A percentile compares a stretch with the other conserved stretches of the same genome.
phyloP scores from a whole-genome alignment of 2,797 vertebrate genomes.

The Gymnodraco acuticeps region DNA sequence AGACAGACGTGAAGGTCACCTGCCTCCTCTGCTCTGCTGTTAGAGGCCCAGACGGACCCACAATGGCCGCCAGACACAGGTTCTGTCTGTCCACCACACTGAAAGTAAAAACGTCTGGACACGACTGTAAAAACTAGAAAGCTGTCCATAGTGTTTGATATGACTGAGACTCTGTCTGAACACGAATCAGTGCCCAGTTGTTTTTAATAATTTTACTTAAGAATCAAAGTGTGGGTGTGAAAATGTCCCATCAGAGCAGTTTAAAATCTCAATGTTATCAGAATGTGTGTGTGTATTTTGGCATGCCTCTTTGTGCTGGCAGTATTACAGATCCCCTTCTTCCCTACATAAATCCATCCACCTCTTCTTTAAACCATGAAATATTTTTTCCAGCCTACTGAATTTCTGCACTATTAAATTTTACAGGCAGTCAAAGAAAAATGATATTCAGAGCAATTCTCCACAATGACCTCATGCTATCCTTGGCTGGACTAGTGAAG shows the following conservation, averaged over 20 bases:
- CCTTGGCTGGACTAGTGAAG: constrained; percentile 17
- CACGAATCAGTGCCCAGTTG: constrained; percentile 20
- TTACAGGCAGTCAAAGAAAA: constrained; percentile 3
- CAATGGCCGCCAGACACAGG: constrained; percentile 44
- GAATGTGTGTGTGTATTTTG: constrained; percentile 54
- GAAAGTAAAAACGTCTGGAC: constrained; percentile 36
- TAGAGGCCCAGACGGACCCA: constrained; percentile 56
- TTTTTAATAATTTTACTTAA: constrained; percentile 15
- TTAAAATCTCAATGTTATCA: constrained; percentile 56
- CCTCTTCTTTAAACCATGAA: constrained; percentile 66
- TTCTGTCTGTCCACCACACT: constrained; percentile 44
- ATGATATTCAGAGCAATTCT: constrained; percentile 30
- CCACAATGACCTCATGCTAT: constrained; percentile 39
- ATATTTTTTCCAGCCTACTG: constrained; percentile 52
- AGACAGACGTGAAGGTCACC: constrained; percentile 81
- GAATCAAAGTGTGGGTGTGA: constrained; percentile 39
- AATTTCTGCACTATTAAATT: constrained; percentile 51
- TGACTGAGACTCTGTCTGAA: constrained; percentile 25
- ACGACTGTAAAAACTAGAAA: constrained; percentile 13
- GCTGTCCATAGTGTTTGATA: constrained; percentile 38
- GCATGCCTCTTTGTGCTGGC: constrained; percentile 63
- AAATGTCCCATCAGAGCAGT: constrained; percentile 51
- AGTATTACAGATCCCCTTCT: constrained; percentile 61
- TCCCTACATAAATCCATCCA: constrained; percentile 63
- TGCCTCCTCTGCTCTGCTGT: constrained; percentile 63